Percentiles rank a stretch among this genome's conserved stretches.
Evolutionary conservation across 1,140 invertebrate species (phyloP).

Genomic region (Maniola jurtina): DNA sequence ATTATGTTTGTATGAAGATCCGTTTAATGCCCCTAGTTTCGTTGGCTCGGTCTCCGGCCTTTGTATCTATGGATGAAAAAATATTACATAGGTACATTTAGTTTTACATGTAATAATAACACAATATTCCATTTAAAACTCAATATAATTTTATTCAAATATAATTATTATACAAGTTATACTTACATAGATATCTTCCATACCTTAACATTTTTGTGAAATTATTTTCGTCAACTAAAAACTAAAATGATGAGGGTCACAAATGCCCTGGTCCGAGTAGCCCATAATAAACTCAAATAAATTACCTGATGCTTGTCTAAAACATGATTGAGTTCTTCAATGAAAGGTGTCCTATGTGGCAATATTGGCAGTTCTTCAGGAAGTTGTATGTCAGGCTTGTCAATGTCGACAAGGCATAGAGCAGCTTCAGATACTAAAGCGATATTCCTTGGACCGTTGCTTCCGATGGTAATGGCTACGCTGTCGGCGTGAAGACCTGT

Average conservation of each 20-base stretch:
- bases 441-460: slow-evolving; percentile 62
- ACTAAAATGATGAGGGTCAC: too few species aligned
- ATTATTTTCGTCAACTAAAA: too few species aligned
- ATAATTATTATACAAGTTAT: too few species aligned
- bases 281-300: neutral
- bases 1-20: slow-evolving; percentile 65
- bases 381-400: slow-evolving; percentile 93
- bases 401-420: slow-evolving; percentile 97
- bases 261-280: too few species aligned
- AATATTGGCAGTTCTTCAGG: slow-evolving; percentile 97
- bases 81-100: too few species aligned
- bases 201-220: too few species aligned
- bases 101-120: too few species aligned
- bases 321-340: slow-evolving; percentile 89
- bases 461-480: slow-evolving; percentile 53
- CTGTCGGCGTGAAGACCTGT: slow-evolving; percentile 79
- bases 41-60: slow-evolving; percentile 79
- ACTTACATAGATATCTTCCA: too few species aligned
- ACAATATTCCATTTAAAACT: neutral
- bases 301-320: slow-evolving; percentile 82
- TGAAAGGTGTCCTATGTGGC: slow-evolving; percentile 92
- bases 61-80: slow-evolving; percentile 55
- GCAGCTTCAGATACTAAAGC: slow-evolving; percentile 86
- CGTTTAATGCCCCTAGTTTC: slow-evolving; percentile 72
- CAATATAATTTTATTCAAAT: slow-evolving; percentile 7